Conservation (phyloP, 2,888 invertebrate genomes). For the Melipona bicolor region DNA sequence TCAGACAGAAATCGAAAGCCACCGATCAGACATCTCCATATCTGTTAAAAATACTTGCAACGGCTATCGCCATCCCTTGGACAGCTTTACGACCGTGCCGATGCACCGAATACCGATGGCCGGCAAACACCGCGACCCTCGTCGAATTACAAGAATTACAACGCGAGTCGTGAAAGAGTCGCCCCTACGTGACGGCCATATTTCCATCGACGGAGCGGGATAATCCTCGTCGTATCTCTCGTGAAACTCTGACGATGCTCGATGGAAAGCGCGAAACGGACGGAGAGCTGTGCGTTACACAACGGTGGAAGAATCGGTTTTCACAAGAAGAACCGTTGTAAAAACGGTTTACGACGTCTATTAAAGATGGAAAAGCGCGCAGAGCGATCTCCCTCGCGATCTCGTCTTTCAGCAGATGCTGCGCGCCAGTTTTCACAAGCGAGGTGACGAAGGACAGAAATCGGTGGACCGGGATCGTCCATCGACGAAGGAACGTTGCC, state of each 20-base stretch:
- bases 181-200: conserved; percentile 6
- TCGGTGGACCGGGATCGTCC: background rate
- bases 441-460: conserved; percentile 17
- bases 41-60: background rate
- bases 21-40: background rate
- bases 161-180: background rate
- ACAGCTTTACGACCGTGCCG: background rate
- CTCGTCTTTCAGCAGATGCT: conserved; percentile 28
- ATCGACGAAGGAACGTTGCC: conserved; percentile 17
- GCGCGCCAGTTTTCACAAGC: conserved; percentile 30
- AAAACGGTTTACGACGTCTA: conserved; percentile 46
- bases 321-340: conserved; percentile 38
- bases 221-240: conserved; percentile 13
- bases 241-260: background rate
- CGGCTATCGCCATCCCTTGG: background rate
- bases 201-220: conserved; percentile 22
- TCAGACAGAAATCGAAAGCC: background rate
- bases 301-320: conserved; percentile 39
- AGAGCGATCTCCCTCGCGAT: background rate
- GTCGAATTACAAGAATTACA: background rate
- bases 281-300: background rate
- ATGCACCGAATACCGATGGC: background rate
- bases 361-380: conserved; percentile 50
- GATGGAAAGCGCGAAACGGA: background rate
- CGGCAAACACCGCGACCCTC: background rate